Evolutionary conservation across 2,888 invertebrate species (phyloP).

Genomic region (Zaprionus bogoriensis): DNA sequence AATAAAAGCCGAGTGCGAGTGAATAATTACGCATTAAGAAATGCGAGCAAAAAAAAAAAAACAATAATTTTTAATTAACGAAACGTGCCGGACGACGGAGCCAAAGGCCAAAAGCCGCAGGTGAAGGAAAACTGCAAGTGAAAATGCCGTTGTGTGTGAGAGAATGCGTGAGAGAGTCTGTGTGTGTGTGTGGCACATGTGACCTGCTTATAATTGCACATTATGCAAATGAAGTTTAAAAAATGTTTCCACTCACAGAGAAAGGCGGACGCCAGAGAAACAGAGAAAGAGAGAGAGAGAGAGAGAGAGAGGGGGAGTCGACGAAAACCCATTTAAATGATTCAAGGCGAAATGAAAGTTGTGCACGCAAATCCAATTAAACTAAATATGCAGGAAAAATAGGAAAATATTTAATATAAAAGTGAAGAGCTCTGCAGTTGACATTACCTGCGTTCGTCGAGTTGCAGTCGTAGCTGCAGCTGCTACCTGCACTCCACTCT

Average conservation of each 20-base stretch:
- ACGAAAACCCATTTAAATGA: slow-evolving; percentile 15
- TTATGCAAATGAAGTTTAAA: slow-evolving; percentile 63
- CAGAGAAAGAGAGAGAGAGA: not conserved
- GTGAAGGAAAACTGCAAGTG: slow-evolving; percentile 25
- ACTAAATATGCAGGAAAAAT: slow-evolving; percentile 45
- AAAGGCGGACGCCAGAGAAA: no score
- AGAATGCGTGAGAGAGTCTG: slow-evolving; percentile 1
- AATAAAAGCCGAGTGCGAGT: slow-evolving; percentile 51
- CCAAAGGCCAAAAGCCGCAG: slow-evolving; percentile 21
- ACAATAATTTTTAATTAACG: slow-evolving; percentile 76
- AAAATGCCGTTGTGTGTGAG: slow-evolving; percentile 8
- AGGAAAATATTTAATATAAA: slow-evolving; percentile 45
- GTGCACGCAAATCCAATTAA: slow-evolving; percentile 52
- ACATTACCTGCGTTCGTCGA: slow-evolving; percentile 24
- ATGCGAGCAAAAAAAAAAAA: slow-evolving; percentile 32
- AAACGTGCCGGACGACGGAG: slow-evolving; percentile 27
- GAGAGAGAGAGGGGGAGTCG: not conserved
- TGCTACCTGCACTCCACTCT: slow-evolving; percentile 21
- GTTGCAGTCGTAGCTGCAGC: slow-evolving; percentile 19
- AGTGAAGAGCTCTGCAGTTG: slow-evolving; percentile 44
- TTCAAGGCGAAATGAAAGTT: slow-evolving; percentile 18
- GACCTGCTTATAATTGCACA: slow-evolving; percentile 60
- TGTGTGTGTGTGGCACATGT: slow-evolving; percentile 21
- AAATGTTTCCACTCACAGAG: no score
- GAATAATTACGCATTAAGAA: slow-evolving; percentile 66